A percentile compares a stretch with the other conserved stretches of the same genome.
phyloP scores from a whole-genome alignment of 2,113 vertebrate genomes.

The Sula dactylatra region DNA sequence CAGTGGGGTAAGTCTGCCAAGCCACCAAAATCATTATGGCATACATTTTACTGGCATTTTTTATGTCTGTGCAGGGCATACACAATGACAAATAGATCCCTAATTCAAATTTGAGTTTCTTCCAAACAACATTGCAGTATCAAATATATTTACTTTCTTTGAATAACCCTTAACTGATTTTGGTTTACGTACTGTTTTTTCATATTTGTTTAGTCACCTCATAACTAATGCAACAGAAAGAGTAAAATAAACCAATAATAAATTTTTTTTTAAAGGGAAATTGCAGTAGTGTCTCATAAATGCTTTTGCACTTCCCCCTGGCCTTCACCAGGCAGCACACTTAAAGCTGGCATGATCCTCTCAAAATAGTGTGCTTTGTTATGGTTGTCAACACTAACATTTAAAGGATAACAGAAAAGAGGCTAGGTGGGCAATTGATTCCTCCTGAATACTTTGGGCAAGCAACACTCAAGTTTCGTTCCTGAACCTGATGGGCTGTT shows the following conservation, averaged over 20 bases:
- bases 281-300: neutral
- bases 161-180: neutral
- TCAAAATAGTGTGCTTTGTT: neutral
- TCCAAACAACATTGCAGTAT: neutral
- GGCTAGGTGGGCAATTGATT: neutral
- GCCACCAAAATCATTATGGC: slow-evolving; percentile 8
- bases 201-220: neutral
- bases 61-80: neutral
- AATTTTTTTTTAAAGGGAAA: neutral
- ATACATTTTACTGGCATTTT: slow-evolving; percentile 14
- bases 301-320: neutral
- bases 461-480: neutral
- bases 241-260: neutral
- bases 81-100: neutral
- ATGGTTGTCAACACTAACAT: neutral
- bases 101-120: neutral
- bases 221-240: neutral
- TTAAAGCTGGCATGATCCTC: neutral
- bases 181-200: neutral
- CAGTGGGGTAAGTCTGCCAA: neutral
- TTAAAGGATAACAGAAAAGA: neutral
- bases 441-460: neutral
- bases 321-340: neutral
- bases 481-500: neutral
- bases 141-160: neutral